Evolutionary conservation across 2,888 invertebrate species (phyloP).

Genomic region (Cosmorhoe ocellata): DNA sequence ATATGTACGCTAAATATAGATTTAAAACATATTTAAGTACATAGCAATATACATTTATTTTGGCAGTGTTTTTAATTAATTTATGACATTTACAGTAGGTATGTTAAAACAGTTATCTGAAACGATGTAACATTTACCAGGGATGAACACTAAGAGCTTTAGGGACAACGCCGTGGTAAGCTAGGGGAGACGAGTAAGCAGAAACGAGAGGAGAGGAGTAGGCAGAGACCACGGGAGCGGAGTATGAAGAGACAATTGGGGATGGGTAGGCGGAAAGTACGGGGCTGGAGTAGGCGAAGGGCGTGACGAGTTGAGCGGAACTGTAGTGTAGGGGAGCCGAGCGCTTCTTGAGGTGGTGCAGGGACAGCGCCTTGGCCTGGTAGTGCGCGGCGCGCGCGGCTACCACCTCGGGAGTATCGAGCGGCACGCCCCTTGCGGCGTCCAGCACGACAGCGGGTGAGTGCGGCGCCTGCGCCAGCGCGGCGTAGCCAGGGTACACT

Average conservation of each 20-base stretch:
- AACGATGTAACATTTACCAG: slow-evolving; percentile 32
- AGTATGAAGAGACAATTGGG: slow-evolving; percentile 43
- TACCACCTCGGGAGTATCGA: slow-evolving; percentile 77
- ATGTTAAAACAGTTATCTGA: background rate
- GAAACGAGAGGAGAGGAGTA: slow-evolving; percentile 36
- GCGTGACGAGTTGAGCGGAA: slow-evolving; percentile 36
- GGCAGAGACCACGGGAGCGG: slow-evolving; percentile 37
- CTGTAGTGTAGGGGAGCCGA: slow-evolving; percentile 51
- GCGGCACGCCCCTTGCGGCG: slow-evolving; percentile 69
- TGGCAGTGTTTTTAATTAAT: slow-evolving; percentile 22
- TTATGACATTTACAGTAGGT: background rate
- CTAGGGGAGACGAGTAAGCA: slow-evolving; percentile 34
- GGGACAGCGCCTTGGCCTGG: slow-evolving; percentile 71
- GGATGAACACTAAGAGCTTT: slow-evolving; percentile 47
- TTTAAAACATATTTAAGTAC: no score
- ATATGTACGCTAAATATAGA: no score
- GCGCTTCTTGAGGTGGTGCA: slow-evolving; percentile 69
- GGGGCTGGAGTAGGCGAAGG: slow-evolving; percentile 40
- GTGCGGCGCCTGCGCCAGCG: slow-evolving; percentile 61
- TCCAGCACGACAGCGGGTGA: slow-evolving; percentile 73
- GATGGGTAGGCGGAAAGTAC: slow-evolving; percentile 39
- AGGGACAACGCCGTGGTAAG: slow-evolving; percentile 39
- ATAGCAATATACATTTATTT: slow-evolving; percentile 4
- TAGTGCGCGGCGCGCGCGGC: slow-evolving; percentile 73
- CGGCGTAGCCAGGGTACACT: slow-evolving; percentile 41